phyloP scores from a whole-genome alignment of 2,113 vertebrate genomes.

The Pleuronectes platessa region DNA sequence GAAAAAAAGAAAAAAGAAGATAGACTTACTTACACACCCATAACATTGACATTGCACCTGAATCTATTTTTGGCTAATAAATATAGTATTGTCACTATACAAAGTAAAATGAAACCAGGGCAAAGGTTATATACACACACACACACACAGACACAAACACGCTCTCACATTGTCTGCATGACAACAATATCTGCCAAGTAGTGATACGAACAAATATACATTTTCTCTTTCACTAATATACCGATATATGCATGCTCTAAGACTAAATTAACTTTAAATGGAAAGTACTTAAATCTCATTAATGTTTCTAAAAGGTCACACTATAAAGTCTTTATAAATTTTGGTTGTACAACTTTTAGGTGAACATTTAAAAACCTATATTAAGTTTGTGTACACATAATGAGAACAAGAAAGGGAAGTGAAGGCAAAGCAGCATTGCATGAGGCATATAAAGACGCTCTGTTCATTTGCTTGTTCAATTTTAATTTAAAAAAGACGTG shows the following conservation, averaged over 20 bases:
- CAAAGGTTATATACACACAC: not conserved
- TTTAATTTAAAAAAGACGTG: constrained; percentile 1
- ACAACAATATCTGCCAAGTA: not conserved
- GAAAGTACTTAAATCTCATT: not conserved
- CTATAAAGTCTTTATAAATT: no score
- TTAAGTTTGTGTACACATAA: not conserved
- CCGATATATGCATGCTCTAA: not conserved
- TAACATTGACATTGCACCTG: constrained; percentile 45
- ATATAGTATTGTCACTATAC: constrained; percentile 23
- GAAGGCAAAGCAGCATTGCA: not conserved
- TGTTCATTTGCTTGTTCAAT: constrained; percentile 11
- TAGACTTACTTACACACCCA: constrained; percentile 35
- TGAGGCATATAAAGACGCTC: not conserved
- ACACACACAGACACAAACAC: no score
- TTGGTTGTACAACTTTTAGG: no score
- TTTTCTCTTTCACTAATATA: not conserved
- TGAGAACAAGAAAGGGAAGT: constrained; percentile 26
- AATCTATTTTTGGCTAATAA: constrained; percentile 22
- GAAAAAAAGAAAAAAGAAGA: constrained; percentile 25
- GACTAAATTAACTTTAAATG: constrained; percentile 5
- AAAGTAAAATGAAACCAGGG: not conserved
- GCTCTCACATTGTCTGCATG: no score
- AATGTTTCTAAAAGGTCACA: not conserved
- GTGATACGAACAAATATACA: not conserved
- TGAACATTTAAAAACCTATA: no score